phyloP scores from a whole-genome alignment of 2,113 vertebrate genomes.

The Diadophis punctatus region DNA sequence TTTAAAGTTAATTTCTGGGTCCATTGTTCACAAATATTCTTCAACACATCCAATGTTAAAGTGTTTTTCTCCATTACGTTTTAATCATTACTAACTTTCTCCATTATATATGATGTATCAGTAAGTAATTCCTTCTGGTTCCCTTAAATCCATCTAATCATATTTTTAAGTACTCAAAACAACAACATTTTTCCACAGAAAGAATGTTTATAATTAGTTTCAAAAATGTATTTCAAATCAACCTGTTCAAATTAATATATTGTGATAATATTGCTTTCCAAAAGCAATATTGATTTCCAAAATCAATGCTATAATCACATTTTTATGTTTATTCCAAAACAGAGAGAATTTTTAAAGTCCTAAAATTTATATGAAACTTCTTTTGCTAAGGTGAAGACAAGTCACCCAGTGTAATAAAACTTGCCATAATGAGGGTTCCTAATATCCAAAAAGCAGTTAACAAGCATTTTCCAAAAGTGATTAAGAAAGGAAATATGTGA shows the following conservation, averaged over 20 bases:
- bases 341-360: not conserved
- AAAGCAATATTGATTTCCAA: not conserved
- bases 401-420: not conserved
- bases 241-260: not conserved
- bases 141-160: not conserved
- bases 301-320: not conserved
- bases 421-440: not conserved
- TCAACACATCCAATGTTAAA: not conserved
- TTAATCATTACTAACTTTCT: not conserved
- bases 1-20: not conserved
- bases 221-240: not conserved
- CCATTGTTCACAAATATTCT: not conserved
- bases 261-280: not conserved
- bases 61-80: not conserved
- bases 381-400: not conserved
- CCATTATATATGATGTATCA: not conserved
- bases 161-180: not conserved
- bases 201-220: not conserved
- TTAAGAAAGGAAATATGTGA: not conserved
- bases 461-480: not conserved
- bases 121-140: not conserved
- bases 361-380: not conserved
- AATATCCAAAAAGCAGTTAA: not conserved
- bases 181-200: not conserved
- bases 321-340: not conserved